phyloP scores from a whole-genome alignment of 1,140 invertebrate species.

The Proales similis region DNA sequence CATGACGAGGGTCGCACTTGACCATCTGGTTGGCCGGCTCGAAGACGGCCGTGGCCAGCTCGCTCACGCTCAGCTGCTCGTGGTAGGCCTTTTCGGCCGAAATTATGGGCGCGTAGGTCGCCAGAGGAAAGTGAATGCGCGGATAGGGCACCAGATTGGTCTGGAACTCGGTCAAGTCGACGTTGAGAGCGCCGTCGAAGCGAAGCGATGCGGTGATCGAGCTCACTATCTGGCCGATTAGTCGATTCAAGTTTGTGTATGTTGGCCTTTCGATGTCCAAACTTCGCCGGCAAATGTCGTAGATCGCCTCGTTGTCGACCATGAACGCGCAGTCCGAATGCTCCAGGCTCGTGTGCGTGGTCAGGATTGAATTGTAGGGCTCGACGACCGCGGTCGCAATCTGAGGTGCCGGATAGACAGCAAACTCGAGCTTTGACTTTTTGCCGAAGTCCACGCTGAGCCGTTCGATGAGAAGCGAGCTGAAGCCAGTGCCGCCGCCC shows the following conservation, averaged over 20 bases:
- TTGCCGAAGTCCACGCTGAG: slow-evolving; percentile 81
- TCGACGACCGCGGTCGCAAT: slow-evolving; percentile 53
- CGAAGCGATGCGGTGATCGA: slow-evolving; percentile 71
- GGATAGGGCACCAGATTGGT: slow-evolving; percentile 50
- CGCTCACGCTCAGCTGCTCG: slow-evolving; percentile 56
- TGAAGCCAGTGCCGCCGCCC: slow-evolving; percentile 67
- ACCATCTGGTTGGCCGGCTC: slow-evolving; percentile 64
- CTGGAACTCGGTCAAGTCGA: slow-evolving; percentile 46
- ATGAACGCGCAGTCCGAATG: slow-evolving; percentile 54
- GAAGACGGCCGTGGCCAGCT: slow-evolving; percentile 59
- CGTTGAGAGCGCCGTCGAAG: slow-evolving; percentile 44
- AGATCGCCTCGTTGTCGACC: slow-evolving; percentile 78
- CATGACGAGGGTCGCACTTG: slow-evolving; percentile 61
- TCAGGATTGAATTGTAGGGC: slow-evolving; percentile 53
- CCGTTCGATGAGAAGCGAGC: slow-evolving; percentile 75
- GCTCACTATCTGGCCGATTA: slow-evolving; percentile 76
- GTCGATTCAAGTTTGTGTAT: slow-evolving; percentile 68
- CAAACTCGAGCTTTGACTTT: slow-evolving; percentile 77
- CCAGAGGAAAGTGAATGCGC: slow-evolving; percentile 64
- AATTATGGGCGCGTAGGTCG: slow-evolving; percentile 70
- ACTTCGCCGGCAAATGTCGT: slow-evolving; percentile 76
- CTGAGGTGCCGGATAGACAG: slow-evolving; percentile 76
- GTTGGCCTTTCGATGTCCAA: slow-evolving; percentile 73
- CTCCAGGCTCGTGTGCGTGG: slow-evolving; percentile 50
- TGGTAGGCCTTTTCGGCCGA: slow-evolving; percentile 44